Evolutionary conservation across 2,888 invertebrate species (phyloP), one percentile per base, ranked within the genome.

Genomic region (Meganola albula): DNA sequence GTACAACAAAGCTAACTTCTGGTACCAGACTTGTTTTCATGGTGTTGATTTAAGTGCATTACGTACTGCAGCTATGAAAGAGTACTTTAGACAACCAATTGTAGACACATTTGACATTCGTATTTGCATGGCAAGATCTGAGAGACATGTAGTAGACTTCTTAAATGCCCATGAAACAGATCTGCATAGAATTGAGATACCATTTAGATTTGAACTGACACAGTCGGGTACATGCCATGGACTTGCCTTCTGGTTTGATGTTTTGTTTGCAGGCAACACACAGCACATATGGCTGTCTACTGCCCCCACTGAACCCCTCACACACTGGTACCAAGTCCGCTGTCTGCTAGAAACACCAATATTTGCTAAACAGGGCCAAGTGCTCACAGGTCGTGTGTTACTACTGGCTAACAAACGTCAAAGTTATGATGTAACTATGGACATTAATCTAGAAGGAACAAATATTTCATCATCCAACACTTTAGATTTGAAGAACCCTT

Each of bases 251-350:
- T 99, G 99, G 99, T 99, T 99, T 74, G 98, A 99, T 83, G 98
- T 99, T 12, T 93, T 98, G 48, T 99, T 99, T 80, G 91, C 94
- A 37, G 98, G 99, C 20, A 91, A 91, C 25, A 91, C 91, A 38
- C 93, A 96, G 63, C 93, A 95, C 39, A 93, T 99, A 36, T 99
- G 99, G 98, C 78, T 99, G 16, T 98, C 98, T 4, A 99, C 99
- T 4, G 93, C 98, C 0, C 99, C 99, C 0, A 98, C 98, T 2
- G 98, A 99, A 72, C 97, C 98, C 0, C 86, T 99, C 10, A 99
- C 99, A 13, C 99, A 99, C 77, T 99, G 99, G 99, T 99, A 99
- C 78, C 98, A 99, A 85, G 98, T 99, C 2, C 90, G 99, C 14
- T 99, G 99, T 74, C 88, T 99, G 42, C 78, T 99, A 32, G 96